Evolutionary conservation across 2,113 vertebrate genomes (phyloP), one percentile per base, ranked within the genome.

Genomic region (Dasypus novemcinctus): DNA sequence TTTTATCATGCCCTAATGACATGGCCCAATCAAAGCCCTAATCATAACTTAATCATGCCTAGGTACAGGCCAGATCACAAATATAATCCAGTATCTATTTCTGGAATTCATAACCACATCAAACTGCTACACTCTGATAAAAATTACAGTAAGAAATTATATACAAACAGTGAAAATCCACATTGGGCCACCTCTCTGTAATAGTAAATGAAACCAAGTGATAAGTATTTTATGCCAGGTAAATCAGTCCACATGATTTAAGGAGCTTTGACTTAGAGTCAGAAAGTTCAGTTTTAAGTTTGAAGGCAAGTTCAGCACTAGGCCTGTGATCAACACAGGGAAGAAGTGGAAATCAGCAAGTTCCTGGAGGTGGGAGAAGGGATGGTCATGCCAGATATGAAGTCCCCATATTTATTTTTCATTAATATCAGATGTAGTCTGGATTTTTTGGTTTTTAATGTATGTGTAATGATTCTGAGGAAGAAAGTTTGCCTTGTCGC

Each of bases 341-440:
- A 74, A 29, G 36, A 9, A 29, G 36, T 7, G 2, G 33, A 38
- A 41, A 76, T 41, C 27, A 13, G 38, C 49, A 6, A 2, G 9
- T 4, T 31, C 36, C 3, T 0, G 0, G 68, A 33, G 25, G 33
- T 0, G 21, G 33, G 36, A 82, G 41, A 87, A 17, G 63, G 31
- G 33, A 29, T 3, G 2, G 0, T n/a, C n/a, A n/a, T n/a, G 27
- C 21, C 3, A 10, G 20, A 31, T 29, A 1, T 0, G 0, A 52
- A 12, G 10, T 31, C 72, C 69, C 38, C 38, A 38, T 12, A 33
- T 82, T 25, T 10, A 11, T 41, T 74, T 21, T n/a, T 75, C 54
- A 69, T 18, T 13, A 54, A 83, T 11, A 10, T 57, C 66, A 71
- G 49, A 15, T 17, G 15, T 25, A 46, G 59, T 61, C 52, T 89